Base-by-base conservation (phyloP, 2,888 invertebrate species). In the Diploptera punctata region DNA sequence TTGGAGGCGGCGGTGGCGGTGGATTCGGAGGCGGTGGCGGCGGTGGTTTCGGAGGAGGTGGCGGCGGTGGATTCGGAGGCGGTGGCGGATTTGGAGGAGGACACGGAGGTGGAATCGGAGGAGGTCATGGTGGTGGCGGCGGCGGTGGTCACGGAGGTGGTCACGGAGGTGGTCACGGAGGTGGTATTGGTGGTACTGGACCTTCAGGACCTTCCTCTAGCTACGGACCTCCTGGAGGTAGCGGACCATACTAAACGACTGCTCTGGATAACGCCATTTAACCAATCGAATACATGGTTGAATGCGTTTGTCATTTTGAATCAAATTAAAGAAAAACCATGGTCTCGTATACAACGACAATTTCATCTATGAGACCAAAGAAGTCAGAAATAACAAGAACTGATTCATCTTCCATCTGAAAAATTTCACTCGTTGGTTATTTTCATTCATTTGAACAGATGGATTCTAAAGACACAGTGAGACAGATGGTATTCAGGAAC, bases 1-100 rank as follows among this genome's bases (percentile, higher is more conserved):
- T 77, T 57, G 80, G 79, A 71, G 82, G 83, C 29, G 84, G 84
- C n/a, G n/a, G 77, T 43, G 79, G 82, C 57, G 79, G 81, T 2
- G 82, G 82, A 75, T 83, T n/a, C n/a, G n/a, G n/a, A n/a, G n/a
- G n/a, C n/a, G n/a, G n/a, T n/a, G n/a, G 82, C 52, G 73, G 75
- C 31, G 76, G 77, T 13, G 57, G 62, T 57, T 77, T 77, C 29
- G 78, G 81, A 44, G 61, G 80, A 21, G 78, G 78, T 57, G 77
- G 80, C 60, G 78, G 81, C 47, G 81, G 81, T 60, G 72, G 70
- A n/a, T 70, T 65, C 16, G 73, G 73, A n/a, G 29, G 31, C 44
- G 73, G 75, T 43, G 72, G 69, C 10, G 76, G 73, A n/a, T 24
- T 44, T 10, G 75, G 74, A 43, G 29, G 33, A 9, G 73, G 71